phyloP scores from a whole-genome alignment of 1,140 invertebrate genomes.

The Papilio glaucus region DNA sequence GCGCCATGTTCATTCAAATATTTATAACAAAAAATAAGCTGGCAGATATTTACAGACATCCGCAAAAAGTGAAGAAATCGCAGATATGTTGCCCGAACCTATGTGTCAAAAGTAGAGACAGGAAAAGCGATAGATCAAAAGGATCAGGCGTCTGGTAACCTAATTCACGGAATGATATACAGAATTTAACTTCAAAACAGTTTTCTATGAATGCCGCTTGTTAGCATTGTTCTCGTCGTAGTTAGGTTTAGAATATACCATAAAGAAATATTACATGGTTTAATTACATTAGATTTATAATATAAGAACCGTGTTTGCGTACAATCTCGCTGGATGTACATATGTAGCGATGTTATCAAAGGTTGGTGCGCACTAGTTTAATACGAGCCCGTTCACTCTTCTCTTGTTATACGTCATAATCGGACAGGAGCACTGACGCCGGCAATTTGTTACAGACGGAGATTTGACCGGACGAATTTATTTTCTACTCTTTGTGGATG shows the following conservation, averaged over 20 bases:
- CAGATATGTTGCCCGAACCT: conserved; percentile 15
- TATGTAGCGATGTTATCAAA: not conserved
- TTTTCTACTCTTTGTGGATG: not conserved
- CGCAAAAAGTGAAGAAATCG: not conserved
- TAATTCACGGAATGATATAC: too few relatives aligned
- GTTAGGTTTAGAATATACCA: too few relatives aligned
- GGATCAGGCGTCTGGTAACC: too few relatives aligned
- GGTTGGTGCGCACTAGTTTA: not conserved
- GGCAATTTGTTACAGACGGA: not conserved
- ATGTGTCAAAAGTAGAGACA: not conserved
- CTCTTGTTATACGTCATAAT: not conserved
- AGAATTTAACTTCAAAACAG: too few relatives aligned
- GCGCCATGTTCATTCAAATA: too few relatives aligned
- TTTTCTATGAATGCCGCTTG: too few relatives aligned
- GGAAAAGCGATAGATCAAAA: too few relatives aligned
- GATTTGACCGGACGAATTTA: conserved; percentile 22
- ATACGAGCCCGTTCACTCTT: not conserved
- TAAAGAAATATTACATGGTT: too few relatives aligned
- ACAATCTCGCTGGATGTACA: not conserved
- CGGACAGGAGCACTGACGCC: not conserved
- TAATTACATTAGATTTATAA: too few relatives aligned
- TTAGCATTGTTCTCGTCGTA: too few relatives aligned
- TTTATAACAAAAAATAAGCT: too few relatives aligned
- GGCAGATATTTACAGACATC: not conserved
- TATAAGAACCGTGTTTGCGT: too few relatives aligned